Base-by-base conservation (phyloP, 2,113 vertebrate species). In the Prochilodus magdalenae region DNA sequence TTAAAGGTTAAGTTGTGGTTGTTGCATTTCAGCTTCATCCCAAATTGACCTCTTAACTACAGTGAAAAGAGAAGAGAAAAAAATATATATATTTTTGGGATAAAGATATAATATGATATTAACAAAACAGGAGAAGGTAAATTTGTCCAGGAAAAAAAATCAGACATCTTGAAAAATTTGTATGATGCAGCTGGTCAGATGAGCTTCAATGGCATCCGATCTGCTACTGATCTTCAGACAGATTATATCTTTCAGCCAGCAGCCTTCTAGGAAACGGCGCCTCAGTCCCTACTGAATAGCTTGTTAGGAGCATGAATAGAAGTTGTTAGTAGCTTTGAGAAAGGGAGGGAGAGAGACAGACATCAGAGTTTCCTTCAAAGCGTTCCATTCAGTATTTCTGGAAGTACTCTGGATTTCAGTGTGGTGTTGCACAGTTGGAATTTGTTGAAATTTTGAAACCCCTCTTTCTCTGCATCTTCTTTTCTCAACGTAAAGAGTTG, bases 161-260 rank as follows among this genome's bases (percentile, higher is more conserved):
- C 57, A 60, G 57, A 60, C 57, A 60, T 26, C 2, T 26, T 60
- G 24, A n/a, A 60, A 60, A 11, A 60, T 24, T 60, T 60, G 24
- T 60, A 60, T 26, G 57, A 60, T 60, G 24, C n/a, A 55, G 53
- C 53, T 60, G 57, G 22, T n/a, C 57, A 60, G 57, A 26, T 4
- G 10, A 60, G 57, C 57, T 60, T 60, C 26, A 60, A 60, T 60
- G 57, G n/a, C 22, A 60, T 26, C 57, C 7, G 53, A 57, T 57
- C 53, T 57, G 53, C 53, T 57, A 57, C 53, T 60, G 57, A 60
- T 60, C 57, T 60, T 60, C 57, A 60, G 57, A 60, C 22, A 60
- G 57, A 60, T 26, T 60, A 26, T 60, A 60, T 60, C 57, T 60
- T 60, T 60, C 57, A 60, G 57, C 57, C 57, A 60, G 57, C 57